These are phyloP conservation scores for Sphyrna mokarran DNA, from an alignment of 2,113 vertebrate species.

Conservation along the genomic window DNA sequence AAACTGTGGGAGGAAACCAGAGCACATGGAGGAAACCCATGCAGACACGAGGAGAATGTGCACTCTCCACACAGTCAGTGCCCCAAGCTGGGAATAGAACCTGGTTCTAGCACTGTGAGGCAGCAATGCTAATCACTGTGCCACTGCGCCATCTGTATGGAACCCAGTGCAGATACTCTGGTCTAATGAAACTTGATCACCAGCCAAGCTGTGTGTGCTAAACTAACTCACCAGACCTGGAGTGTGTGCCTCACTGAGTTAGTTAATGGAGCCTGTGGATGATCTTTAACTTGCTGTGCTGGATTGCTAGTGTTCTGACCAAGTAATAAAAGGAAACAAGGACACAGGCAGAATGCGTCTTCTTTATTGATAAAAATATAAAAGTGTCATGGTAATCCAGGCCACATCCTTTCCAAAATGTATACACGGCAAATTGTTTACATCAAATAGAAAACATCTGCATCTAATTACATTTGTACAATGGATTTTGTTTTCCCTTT, in stretches of 20 bases:
- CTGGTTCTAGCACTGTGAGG: too few species aligned
- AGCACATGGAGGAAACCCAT: too few species aligned
- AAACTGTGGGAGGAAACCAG: too few species aligned
- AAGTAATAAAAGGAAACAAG: neutral
- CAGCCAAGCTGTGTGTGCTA: neutral
- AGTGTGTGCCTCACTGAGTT: neutral
- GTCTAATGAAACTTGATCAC: neutral
- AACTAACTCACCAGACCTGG: neutral
- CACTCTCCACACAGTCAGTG: too few species aligned
- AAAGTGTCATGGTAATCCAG: neutral
- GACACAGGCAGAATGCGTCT: neutral
- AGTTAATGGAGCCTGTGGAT: neutral
- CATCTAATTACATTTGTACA: slow-evolving; percentile 8
- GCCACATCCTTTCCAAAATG: slow-evolving; percentile 17
- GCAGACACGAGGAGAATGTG: too few species aligned
- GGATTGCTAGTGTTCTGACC: neutral
- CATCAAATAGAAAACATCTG: slow-evolving; percentile 19
- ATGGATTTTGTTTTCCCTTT: neutral
- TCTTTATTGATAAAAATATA: slow-evolving; percentile 25
- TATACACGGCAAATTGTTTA: neutral
- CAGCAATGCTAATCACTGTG: too few species aligned
- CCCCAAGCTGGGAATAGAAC: too few species aligned
- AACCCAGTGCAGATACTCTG: slow-evolving; percentile 42
- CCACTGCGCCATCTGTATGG: neutral
- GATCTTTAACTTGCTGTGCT: neutral